These are phyloP conservation scores for Nebria brevicollis DNA, from an alignment of 2,888 invertebrate genomes.

Conservation along the genomic window DNA sequence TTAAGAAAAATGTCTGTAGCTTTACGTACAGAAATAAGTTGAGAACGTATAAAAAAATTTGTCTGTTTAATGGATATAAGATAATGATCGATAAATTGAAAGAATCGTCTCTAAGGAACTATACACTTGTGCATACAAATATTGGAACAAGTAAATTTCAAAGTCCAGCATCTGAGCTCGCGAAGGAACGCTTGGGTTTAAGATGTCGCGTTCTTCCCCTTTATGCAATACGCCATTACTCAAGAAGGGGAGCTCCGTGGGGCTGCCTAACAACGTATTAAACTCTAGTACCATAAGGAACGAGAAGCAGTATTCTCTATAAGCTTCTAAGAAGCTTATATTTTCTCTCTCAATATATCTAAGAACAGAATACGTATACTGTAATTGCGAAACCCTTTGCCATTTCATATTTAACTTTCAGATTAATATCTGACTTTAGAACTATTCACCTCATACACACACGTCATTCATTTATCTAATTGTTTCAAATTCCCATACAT, in stretches of 20 bases:
- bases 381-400: conserved; percentile 44
- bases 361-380: conserved; percentile 23
- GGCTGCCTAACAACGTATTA: neutral
- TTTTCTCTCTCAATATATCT: conserved; percentile 45
- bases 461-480: too few relatives aligned
- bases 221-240: neutral
- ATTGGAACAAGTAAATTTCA: neutral
- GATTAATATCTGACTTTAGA: conserved; percentile 36
- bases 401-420: conserved; percentile 46
- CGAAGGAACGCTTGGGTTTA: neutral
- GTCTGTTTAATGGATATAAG: neutral
- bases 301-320: neutral
- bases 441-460: neutral
- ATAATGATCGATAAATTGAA: neutral
- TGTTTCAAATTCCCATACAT: neutral
- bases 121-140: conserved; percentile 13
- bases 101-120: neutral
- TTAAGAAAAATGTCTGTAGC: too few relatives aligned
- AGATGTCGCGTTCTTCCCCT: neutral
- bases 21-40: neutral
- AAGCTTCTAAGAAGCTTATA: conserved; percentile 39
- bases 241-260: neutral
- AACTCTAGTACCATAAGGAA: neutral
- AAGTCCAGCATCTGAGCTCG: neutral
- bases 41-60: neutral